Percentiles rank a stretch among this genome's conserved stretches.
phyloP scores from a whole-genome alignment of 2,797 vertebrate species.

The Paedocypris micromegethes region DNA sequence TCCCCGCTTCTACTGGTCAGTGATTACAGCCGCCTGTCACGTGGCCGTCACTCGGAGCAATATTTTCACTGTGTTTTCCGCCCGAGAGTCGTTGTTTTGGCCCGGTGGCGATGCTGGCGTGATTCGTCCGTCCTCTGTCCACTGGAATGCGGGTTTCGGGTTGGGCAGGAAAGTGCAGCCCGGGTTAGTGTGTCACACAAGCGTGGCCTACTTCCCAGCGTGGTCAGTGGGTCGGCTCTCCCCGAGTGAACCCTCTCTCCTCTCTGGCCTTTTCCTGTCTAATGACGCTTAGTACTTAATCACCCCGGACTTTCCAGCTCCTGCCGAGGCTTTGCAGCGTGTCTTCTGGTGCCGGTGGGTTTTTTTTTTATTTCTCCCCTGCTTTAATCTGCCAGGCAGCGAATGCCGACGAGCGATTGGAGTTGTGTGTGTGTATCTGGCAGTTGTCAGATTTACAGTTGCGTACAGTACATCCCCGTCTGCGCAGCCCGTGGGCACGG shows the following conservation, averaged over 20 bases:
- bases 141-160: constrained; percentile 13
- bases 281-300: constrained; percentile 47
- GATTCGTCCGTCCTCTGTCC: constrained; percentile 6
- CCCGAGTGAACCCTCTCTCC: constrained; percentile 44
- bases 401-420: constrained; percentile 32
- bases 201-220: constrained; percentile 42
- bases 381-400: constrained; percentile 29
- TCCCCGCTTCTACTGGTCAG: constrained; percentile 39
- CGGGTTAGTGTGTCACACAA: constrained; percentile 41
- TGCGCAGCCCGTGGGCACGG: constrained; percentile 38
- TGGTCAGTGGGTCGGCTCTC: constrained; percentile 47
- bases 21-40: constrained; percentile 41
- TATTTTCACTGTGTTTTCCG: too few species aligned
- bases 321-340: constrained; percentile 21
- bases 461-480: constrained; percentile 42
- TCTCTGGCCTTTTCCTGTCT: constrained; percentile 37
- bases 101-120: too few species aligned
- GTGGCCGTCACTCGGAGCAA: too few species aligned
- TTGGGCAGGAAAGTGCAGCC: constrained; percentile 8
- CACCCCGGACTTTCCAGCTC: constrained; percentile 47
- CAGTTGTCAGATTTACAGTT: constrained; percentile 39
- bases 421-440: constrained; percentile 26
- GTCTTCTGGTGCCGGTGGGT: constrained; percentile 37
- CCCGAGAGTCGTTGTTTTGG: too few species aligned
- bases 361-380: constrained; percentile 31